These are phyloP conservation scores for Phylloscopus collybita DNA, from an alignment of 2,797 vertebrate genomes.

Conservation along the genomic window DNA sequence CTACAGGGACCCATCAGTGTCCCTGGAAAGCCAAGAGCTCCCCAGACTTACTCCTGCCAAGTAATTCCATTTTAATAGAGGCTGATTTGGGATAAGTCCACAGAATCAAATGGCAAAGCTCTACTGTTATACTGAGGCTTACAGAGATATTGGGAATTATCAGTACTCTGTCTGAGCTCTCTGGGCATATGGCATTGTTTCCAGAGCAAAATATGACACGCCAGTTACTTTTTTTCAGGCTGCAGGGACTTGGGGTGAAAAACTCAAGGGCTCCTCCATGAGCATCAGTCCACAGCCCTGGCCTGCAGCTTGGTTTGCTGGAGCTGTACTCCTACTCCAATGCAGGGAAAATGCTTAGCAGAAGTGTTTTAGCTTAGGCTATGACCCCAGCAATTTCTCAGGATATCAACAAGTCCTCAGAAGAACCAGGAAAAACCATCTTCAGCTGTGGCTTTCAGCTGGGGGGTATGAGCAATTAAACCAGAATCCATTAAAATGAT, in stretches of 20 bases:
- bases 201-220: neutral
- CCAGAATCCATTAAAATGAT: neutral
- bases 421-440: neutral
- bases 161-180: neutral
- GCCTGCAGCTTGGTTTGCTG: neutral
- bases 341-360: neutral
- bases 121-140: neutral
- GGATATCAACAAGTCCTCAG: neutral
- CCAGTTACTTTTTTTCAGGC: neutral
- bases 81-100: neutral
- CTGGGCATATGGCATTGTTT: neutral
- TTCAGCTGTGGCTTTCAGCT: neutral
- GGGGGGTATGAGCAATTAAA: neutral
- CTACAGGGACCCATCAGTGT: neutral
- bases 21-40: neutral
- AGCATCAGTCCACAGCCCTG: rapidly evolving
- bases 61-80: neutral
- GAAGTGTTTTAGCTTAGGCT: neutral
- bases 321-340: neutral
- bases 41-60: neutral
- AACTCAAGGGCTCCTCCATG: rapidly evolving
- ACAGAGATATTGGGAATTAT: neutral
- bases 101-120: neutral
- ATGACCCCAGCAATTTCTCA: neutral
- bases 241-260: neutral